Evolutionary conservation across 2,888 invertebrate species (phyloP), one percentile per base, ranked within the genome.

Genomic region (Drosophila mimica): DNA sequence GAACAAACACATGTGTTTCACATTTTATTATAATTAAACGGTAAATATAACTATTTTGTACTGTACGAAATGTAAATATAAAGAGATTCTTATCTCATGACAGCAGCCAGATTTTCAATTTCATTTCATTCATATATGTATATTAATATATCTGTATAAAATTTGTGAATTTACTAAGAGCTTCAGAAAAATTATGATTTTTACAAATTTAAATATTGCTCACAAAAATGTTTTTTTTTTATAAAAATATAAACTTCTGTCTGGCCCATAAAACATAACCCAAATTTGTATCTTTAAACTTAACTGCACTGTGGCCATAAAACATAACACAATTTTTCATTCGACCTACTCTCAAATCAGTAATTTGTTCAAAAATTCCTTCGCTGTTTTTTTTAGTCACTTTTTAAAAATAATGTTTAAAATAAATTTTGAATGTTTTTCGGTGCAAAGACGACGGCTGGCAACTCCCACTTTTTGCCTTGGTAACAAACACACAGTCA

Each of bases 381-480:
- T 43, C 9, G 0, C 11, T 4, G 7, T 15, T 46, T 8, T 15
- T 15, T 46, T 46, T 15, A 8, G 46, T 7, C 25, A 4, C 46
- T 25, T 25, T 8, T 25, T 2, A 25, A 46, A 46, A 46, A 46
- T 46, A 46, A 46, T 46, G 15, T 15, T 25, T 17, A 40, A 15
- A 38, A 38, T 34, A 58, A 62, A 60, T 40, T 60, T 40, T 7
- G 20, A 51, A 15, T 48, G 69, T 60, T 54, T 83, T 69, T 66
- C 31, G 64, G 57, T 52, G 61, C 34, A 59, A 28, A 60, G 20
- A 43, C 40, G n/a, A 20, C 11, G 43, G n/a, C 52, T 34, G 66
- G 54, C 67, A 71, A 61, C 76, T 70, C 68, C 72, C 63, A 68
- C 76, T 68, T 80, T 75, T 70, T 69, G 65, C 70, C 68, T 81